Evolutionary conservation across 2,888 invertebrate species (phyloP), one percentile per base, ranked within the genome.

Genomic region (Mechanitis messenoides): DNA sequence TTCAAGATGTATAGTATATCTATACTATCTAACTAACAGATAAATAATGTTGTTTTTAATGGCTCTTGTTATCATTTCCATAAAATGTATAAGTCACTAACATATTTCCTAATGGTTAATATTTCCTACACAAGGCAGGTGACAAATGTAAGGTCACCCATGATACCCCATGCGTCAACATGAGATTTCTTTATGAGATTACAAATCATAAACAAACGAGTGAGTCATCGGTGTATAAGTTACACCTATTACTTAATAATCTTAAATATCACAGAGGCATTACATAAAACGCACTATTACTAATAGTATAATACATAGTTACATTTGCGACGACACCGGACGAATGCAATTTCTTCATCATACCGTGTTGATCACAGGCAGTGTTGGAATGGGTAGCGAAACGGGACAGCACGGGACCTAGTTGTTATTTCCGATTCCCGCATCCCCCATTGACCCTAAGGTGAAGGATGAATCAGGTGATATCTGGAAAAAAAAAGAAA

Each of bases 181-280:
- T 61, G 59, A 61, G 73, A 74, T 76, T 75, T 74, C 74, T 70
- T 72, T 71, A 60, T 59, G 62, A 76, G 74, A 80, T 83, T 78
- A 77, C 74, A 77, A 79, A 81, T 81, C 79, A 80, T 50, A 80
- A 81, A 71, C 71, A 64, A 56, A 71, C 72, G 69, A 65, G 72
- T 86, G 85, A 86, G 72, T 85, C 85, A 85, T 70, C 68, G 69
- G 68, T 67, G 68, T 75, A 62, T 64, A 57, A 58, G 45, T 64
- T 67, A 55, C 60, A 63, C 63, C 62, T 65, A 78, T 80, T 77
- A 81, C 77, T 79, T 80, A 83, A 79, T 77, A 81, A 75, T 78
- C 77, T 80, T 83, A 84, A 81, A 86, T 87, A 87, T 87, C 86
- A 87, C 86, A 87, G 87, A 78, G 77, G 78, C 79, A 81, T 83